These are phyloP conservation scores for Umimayanthus kanabou DNA, from an alignment of 92 coral and sea anemone species.

Conservation along the genomic window DNA sequence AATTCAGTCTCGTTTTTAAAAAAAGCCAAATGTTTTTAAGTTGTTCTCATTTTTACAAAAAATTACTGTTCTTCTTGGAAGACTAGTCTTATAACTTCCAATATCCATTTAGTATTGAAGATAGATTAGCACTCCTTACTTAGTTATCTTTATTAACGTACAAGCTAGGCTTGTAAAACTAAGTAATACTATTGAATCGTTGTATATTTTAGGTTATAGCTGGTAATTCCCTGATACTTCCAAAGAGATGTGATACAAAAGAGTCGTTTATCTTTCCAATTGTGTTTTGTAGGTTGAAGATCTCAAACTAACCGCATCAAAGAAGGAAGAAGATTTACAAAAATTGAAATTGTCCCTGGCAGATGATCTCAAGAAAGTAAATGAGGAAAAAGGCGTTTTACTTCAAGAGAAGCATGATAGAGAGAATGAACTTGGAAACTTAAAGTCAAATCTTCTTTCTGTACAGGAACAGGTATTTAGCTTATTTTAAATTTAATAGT, in stretches of 20 bases:
- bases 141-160: too few species aligned
- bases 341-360: slow-evolving; percentile 58
- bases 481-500: not conserved
- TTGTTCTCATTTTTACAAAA: too few species aligned
- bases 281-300: slow-evolving; percentile 61
- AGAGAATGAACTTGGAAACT: not conserved
- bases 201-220: not conserved
- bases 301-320: slow-evolving; percentile 53
- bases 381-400: not conserved
- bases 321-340: slow-evolving; percentile 61
- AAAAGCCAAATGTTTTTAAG: too few species aligned
- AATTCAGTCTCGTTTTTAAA: too few species aligned
- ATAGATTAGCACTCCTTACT: too few species aligned
- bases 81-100: too few species aligned
- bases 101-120: too few species aligned
- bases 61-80: too few species aligned
- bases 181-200: too few species aligned
- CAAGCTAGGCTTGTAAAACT: too few species aligned
- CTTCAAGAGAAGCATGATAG: not conserved
- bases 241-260: not conserved
- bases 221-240: not conserved
- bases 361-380: slow-evolving; percentile 32
- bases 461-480: not conserved
- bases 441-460: not conserved
- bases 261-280: not conserved